These are phyloP conservation scores for Clytia hemisphaerica DNA, from an alignment of 30 jellyfish, hydroid and myxozoan species.

Conservation along the genomic window DNA sequence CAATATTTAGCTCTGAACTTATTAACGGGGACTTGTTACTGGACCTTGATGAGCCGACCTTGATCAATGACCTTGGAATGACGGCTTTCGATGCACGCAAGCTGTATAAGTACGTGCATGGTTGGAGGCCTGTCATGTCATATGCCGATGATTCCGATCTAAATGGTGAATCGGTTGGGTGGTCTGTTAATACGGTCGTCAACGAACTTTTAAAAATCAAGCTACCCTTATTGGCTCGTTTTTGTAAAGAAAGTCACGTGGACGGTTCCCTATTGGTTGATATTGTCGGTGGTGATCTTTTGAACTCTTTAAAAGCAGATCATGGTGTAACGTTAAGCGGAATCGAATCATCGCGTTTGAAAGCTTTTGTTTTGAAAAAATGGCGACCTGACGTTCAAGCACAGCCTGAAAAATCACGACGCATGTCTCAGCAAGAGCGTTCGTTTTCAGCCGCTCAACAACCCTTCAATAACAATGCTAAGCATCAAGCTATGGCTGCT, in stretches of 20 bases:
- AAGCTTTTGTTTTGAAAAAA: conserved; percentile 7
- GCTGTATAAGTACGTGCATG: conserved; percentile 19
- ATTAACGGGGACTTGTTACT: conserved; percentile 21
- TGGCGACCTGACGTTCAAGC: conserved; percentile 55
- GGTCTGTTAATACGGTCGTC: conserved; percentile 39
- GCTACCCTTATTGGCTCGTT: conserved; percentile 10
- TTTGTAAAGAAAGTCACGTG: conserved; percentile 36
- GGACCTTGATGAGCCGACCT: conserved; percentile 20
- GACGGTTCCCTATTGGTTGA: conserved; percentile 31
- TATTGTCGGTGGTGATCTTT: conserved; percentile 1
- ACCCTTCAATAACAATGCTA: too few species aligned
- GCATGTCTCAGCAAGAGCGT: conserved; percentile 35
- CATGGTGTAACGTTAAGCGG: conserved; percentile 32
- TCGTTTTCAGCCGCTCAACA: too few species aligned
- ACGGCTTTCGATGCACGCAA: conserved; percentile 48
- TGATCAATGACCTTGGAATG: conserved; percentile 34
- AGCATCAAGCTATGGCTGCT: too few species aligned
- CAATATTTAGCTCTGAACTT: conserved; percentile 9
- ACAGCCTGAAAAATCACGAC: conserved; percentile 75
- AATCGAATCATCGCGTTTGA: conserved; percentile 18
- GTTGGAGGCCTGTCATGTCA: conserved; percentile 43
- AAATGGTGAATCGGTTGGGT: neutral
- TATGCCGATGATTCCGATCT: neutral
- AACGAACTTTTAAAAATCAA: conserved; percentile 18
- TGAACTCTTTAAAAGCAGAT: conserved; percentile 15